Evolutionary conservation across 2,888 invertebrate genomes (phyloP), one percentile per base, ranked within the genome.

Genomic region (Pristionchus mayeri): DNA sequence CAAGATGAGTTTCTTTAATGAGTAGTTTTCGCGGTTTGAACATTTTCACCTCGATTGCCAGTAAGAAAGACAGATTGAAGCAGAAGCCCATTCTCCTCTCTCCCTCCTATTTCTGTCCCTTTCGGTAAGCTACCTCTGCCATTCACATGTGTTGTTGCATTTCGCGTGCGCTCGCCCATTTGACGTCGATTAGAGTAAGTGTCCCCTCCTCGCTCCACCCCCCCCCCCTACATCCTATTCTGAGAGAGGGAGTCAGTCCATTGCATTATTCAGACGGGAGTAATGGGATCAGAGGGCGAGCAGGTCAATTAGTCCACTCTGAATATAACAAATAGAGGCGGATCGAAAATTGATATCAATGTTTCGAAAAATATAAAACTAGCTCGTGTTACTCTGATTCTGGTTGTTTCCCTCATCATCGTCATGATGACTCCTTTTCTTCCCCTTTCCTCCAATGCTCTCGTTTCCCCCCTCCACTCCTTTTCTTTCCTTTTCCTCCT

Each of bases 341-440:
- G n/a, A n/a, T n/a, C n/a, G n/a, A n/a, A n/a, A n/a, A n/a, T n/a
- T n/a, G n/a, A n/a, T n/a, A n/a, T n/a, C n/a, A n/a, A n/a, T n/a
- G n/a, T n/a, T n/a, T 52, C 52, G 50, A 44, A 13, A 44, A 13
- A 44, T n/a, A n/a, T 13, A 44, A 44, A 44, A 44, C 13, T 44
- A 44, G 6, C 13, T 44, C 7, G 44, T 13, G 13, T 9, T 13
- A 44, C 6, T 44, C 13, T 9, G 44, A 44, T 44, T 44, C 13
- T 18, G 27, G 67, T 44, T 18, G 16, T 7, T 48, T 57, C 40
- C 27, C 34, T 54, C 40, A 54, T 86, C 81, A 27, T 80, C 80
- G 52, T n/a, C n/a, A n/a, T n/a, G n/a, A n/a, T n/a, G n/a, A n/a
- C n/a, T 84, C 84, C 24, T 44, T 60, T 57, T 81, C 84, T 21